Evolutionary conservation across 1,140 invertebrate species (phyloP).

Genomic region (Schmidtea mediterranea): DNA sequence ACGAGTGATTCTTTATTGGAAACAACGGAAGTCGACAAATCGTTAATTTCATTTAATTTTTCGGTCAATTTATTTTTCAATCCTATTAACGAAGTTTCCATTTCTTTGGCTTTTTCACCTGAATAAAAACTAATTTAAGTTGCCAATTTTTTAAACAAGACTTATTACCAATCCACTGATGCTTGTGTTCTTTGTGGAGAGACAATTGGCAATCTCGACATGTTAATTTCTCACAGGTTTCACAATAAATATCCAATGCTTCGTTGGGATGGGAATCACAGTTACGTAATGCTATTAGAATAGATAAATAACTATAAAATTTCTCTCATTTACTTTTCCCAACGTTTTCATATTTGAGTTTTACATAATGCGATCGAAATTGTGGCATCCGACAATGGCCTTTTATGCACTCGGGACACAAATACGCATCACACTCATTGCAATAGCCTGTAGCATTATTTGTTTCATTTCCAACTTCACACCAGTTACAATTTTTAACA

Average conservation of each 20-base stretch:
- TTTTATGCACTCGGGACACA: slow-evolving; percentile 1
- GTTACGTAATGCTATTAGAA: no score
- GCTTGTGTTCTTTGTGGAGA: neutral
- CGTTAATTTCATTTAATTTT: no score
- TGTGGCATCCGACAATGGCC: slow-evolving; percentile 1
- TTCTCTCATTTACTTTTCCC: no score
- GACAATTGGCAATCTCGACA: slow-evolving; percentile 3
- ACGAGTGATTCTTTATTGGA: no score
- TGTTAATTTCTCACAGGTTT: slow-evolving; percentile 1
- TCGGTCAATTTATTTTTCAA: no score
- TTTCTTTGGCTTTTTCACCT: no score
- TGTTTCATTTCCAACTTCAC: neutral
- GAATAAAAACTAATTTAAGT: neutral
- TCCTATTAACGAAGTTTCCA: no score
- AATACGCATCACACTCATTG: neutral
- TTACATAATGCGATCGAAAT: neutral
- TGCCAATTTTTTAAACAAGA: neutral
- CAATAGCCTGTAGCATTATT: neutral
- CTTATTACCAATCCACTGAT: slow-evolving; percentile 1
- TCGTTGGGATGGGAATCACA: slow-evolving; percentile 2
- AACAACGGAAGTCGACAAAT: no score
- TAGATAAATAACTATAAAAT: no score
- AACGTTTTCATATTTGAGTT: neutral
- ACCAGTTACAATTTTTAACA: neutral
- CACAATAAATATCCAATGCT: slow-evolving; percentile 1